A percentile compares a stretch with the other conserved stretches of the same genome.
Evolutionary conservation across 2,113 vertebrate genomes (phyloP).

Genomic region (Amazona vittata): DNA sequence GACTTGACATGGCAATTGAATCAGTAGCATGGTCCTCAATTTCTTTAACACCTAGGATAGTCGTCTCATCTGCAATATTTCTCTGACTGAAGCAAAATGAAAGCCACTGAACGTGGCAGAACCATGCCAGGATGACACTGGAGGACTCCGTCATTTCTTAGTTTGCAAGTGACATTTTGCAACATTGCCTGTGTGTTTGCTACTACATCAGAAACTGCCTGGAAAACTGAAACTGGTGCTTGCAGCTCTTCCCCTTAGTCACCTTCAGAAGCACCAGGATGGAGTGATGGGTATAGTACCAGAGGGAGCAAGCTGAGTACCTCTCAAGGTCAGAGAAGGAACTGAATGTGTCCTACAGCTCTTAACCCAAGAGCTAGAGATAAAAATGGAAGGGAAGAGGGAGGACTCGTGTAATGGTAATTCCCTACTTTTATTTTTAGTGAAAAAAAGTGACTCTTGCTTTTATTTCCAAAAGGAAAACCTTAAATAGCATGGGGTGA

Average conservation of each 20-base stretch:
- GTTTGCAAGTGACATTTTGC: not conserved
- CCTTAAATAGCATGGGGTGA: not conserved
- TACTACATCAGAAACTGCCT: not conserved
- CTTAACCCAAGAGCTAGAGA: not conserved
- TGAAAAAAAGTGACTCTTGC: not conserved
- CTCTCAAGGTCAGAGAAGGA: not conserved
- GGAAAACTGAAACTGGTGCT: not conserved
- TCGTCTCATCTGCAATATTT: not conserved
- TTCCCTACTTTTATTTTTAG: not conserved
- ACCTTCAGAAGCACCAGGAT: rapidly evolving
- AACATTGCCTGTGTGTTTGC: not conserved
- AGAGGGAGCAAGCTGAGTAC: not conserved
- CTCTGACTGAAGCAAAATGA: not conserved
- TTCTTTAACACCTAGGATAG: not conserved
- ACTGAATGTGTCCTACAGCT: not conserved
- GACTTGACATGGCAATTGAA: not conserved
- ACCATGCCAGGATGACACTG: not conserved
- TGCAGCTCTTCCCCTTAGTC: not conserved
- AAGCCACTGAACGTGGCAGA: not conserved
- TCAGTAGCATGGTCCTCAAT: not conserved
- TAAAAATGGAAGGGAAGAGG: not conserved
- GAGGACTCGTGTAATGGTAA: not conserved
- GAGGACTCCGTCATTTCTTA: not conserved
- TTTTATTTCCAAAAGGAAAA: not conserved
- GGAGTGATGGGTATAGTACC: not conserved